These are phyloP conservation scores for Catamblyrhynchus diadema DNA, from an alignment of 2,797 vertebrate genomes.

Conservation along the genomic window DNA sequence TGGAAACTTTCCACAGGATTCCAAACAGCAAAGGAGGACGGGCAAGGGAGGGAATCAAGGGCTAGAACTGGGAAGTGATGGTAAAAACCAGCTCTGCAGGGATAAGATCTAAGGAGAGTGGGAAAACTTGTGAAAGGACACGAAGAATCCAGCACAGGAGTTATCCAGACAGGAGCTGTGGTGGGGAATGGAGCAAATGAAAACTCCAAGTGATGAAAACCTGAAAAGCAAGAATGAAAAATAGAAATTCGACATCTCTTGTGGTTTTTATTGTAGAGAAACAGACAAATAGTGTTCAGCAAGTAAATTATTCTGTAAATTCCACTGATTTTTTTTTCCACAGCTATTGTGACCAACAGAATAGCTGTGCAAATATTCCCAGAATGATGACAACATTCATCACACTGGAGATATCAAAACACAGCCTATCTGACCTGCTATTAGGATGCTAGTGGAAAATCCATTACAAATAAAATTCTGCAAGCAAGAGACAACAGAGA, in stretches of 20 bases:
- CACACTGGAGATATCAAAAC: neutral
- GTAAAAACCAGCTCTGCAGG: neutral
- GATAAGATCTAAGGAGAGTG: neutral
- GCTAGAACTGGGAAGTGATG: neutral
- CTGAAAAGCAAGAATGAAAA: neutral
- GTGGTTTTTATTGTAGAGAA: neutral
- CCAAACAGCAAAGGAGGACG: neutral
- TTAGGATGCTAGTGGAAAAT: neutral
- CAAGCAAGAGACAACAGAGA: neutral
- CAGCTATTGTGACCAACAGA: conserved; percentile 43
- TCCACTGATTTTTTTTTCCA: neutral
- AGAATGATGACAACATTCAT: conserved; percentile 46
- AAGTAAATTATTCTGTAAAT: conserved; percentile 42
- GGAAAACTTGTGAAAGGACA: neutral
- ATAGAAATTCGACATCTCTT: neutral
- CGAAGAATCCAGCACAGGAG: neutral
- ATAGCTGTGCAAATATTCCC: conserved; percentile 46
- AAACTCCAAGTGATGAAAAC: conserved; percentile 6
- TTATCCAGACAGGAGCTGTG: neutral
- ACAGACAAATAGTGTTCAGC: conserved; percentile 17
- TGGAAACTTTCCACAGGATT: neutral
- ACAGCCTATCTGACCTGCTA: neutral
- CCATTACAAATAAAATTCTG: neutral
- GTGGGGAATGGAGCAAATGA: neutral
- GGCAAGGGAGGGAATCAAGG: neutral